Evolutionary conservation across 2,888 invertebrate genomes (phyloP).

Genomic region (Xestia sexstrigata): DNA sequence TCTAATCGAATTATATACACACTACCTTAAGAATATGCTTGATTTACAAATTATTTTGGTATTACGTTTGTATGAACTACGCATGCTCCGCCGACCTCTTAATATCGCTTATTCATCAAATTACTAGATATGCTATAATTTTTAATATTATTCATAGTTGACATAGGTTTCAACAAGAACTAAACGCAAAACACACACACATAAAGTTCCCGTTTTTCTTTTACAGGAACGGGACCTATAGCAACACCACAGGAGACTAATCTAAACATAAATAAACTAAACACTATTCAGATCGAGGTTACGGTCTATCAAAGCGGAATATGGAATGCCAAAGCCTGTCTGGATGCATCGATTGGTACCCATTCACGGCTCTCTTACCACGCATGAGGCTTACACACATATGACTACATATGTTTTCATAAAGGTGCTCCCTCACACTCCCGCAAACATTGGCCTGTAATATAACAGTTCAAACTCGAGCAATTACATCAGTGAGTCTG

Average conservation of each 20-base stretch:
- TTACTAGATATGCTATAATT: no score
- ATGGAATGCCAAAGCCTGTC: background rate
- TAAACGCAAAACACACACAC: background rate
- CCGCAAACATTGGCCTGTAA: background rate
- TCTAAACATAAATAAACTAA: slow-evolving; percentile 1
- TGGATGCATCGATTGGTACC: slow-evolving; percentile 25
- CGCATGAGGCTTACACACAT: background rate
- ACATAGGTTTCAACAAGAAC: background rate
- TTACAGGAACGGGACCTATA: background rate
- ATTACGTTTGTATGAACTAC: no score
- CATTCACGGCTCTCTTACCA: slow-evolving; percentile 11
- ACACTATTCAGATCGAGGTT: slow-evolving; percentile 2
- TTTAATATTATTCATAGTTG: no score
- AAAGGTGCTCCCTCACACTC: background rate
- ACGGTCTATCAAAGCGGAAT: slow-evolving; percentile 11
- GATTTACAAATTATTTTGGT: no score
- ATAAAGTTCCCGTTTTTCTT: background rate
- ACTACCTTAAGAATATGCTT: no score
- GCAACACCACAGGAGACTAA: background rate
- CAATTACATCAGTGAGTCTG: no score
- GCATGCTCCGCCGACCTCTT: no score
- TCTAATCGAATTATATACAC: no score
- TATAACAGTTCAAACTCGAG: background rate
- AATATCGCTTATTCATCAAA: no score
- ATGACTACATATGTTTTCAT: slow-evolving; percentile 1